phyloP scores from a whole-genome alignment of 2,888 invertebrate species.

The Drosophila emarginata region DNA sequence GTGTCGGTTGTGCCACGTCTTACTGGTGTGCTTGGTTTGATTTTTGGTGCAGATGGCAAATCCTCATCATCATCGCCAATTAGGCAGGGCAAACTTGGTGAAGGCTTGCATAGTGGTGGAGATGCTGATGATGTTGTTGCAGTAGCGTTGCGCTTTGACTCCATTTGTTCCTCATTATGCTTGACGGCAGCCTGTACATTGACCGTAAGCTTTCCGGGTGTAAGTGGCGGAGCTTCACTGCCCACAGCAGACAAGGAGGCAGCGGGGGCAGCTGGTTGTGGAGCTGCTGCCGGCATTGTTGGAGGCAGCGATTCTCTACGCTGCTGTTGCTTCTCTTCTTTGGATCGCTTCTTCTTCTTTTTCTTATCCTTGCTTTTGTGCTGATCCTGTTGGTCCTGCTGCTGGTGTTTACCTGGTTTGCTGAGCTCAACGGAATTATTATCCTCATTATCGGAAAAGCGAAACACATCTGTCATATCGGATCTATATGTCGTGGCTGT shows the following conservation, averaged over 20 bases:
- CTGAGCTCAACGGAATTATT: constrained; percentile 83
- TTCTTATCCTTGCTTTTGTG: constrained; percentile 88
- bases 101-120: constrained; percentile 82
- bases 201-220: constrained; percentile 73
- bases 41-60: constrained; percentile 9
- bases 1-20: constrained; percentile 19
- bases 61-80: constrained; percentile 86
- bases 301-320: constrained; percentile 63
- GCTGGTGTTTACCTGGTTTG: constrained; percentile 21
- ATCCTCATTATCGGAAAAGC: constrained; percentile 85
- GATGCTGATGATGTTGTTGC: constrained; percentile 58
- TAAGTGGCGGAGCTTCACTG: constrained; percentile 18
- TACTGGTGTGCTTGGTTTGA: constrained; percentile 32
- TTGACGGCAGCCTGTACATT: constrained; percentile 72
- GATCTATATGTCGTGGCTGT: constrained; percentile 80
- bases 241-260: background rate
- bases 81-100: constrained; percentile 85
- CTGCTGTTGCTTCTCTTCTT: constrained; percentile 87
- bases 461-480: constrained; percentile 84
- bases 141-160: constrained; percentile 66
- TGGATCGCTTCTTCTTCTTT: constrained; percentile 92
- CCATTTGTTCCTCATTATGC: constrained; percentile 65
- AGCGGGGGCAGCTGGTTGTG: constrained; percentile 1
- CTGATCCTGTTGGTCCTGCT: constrained; percentile 26
- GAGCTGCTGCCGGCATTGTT: constrained; percentile 23